Evolutionary conservation across 2,888 invertebrate species (phyloP).

Genomic region (Auanema freiburgensis): DNA sequence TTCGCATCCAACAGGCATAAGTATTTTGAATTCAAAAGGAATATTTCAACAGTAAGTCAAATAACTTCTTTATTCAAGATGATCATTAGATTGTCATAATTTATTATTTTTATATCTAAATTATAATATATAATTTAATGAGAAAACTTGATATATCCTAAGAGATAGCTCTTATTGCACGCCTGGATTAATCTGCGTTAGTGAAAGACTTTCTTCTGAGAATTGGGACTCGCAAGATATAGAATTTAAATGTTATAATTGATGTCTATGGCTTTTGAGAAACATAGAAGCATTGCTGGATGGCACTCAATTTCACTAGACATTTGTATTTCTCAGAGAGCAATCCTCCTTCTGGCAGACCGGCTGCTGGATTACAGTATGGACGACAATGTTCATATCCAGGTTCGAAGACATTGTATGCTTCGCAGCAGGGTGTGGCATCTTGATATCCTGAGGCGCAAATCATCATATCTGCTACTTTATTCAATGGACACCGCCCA

Average conservation of each 20-base stretch:
- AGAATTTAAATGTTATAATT: background rate
- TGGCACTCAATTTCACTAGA: conserved; percentile 56
- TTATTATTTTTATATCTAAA: conserved; percentile 11
- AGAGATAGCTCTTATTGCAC: conserved; percentile 2
- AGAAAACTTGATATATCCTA: background rate
- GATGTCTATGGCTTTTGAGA: conserved; percentile 54
- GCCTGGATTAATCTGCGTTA: background rate
- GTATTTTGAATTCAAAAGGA: conserved; percentile 44
- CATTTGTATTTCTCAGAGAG: conserved; percentile 63
- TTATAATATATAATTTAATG: too few species aligned
- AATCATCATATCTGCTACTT: conserved; percentile 63
- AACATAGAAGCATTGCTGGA: conserved; percentile 63
- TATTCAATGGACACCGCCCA: conserved; percentile 60
- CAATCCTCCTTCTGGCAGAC: conserved; percentile 60
- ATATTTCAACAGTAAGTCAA: conserved; percentile 52
- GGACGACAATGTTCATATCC: conserved; percentile 63
- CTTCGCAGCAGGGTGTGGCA: conserved; percentile 60
- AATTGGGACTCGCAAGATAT: background rate
- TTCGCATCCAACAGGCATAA: conserved; percentile 26
- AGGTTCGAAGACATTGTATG: conserved; percentile 61
- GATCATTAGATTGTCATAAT: background rate
- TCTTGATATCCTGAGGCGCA: conserved; percentile 63
- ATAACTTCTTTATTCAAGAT: background rate
- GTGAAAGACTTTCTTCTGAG: background rate
- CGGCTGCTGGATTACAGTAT: conserved; percentile 62